Percentiles rank a stretch among this genome's conserved stretches.
These are phyloP conservation scores for Anser cygnoides DNA, from an alignment of 2,113 vertebrate species.

Conservation along the genomic window DNA sequence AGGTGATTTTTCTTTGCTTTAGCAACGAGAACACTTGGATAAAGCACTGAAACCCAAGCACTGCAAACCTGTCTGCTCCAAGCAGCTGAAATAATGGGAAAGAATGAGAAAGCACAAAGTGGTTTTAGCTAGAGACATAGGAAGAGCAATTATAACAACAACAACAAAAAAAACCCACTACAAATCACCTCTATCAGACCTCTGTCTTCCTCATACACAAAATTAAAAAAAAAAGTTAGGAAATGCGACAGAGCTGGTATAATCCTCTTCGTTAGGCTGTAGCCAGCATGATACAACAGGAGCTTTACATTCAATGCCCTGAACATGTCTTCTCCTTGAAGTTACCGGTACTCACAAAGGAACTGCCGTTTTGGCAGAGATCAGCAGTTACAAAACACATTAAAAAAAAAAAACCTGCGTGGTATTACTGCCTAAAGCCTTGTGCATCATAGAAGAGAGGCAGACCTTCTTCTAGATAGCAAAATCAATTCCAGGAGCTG, in stretches of 20 bases:
- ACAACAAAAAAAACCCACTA: background rate
- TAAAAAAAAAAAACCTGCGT: background rate
- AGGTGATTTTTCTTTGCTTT: background rate
- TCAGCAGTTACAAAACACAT: constrained; percentile 17
- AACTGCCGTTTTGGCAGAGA: constrained; percentile 32
- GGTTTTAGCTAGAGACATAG: background rate
- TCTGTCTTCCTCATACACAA: background rate
- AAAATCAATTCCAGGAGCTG: background rate
- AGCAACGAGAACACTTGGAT: background rate
- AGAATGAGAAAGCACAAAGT: background rate
- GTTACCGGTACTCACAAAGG: constrained; percentile 13
- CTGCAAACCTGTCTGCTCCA: background rate
- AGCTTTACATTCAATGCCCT: constrained; percentile 25
- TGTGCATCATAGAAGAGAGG: background rate
- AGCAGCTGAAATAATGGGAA: background rate
- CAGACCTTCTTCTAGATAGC: background rate
- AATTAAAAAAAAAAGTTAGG: background rate
- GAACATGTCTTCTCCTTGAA: constrained; percentile 28
- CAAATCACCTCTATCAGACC: background rate
- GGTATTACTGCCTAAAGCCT: background rate
- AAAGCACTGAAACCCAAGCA: background rate
- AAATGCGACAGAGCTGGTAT: background rate
- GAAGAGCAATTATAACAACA: background rate
- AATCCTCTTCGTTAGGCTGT: constrained; percentile 27
- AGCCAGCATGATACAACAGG: constrained; percentile 5